phyloP scores from a whole-genome alignment of 2,888 invertebrate genomes.

The Salpingus planirostris region DNA sequence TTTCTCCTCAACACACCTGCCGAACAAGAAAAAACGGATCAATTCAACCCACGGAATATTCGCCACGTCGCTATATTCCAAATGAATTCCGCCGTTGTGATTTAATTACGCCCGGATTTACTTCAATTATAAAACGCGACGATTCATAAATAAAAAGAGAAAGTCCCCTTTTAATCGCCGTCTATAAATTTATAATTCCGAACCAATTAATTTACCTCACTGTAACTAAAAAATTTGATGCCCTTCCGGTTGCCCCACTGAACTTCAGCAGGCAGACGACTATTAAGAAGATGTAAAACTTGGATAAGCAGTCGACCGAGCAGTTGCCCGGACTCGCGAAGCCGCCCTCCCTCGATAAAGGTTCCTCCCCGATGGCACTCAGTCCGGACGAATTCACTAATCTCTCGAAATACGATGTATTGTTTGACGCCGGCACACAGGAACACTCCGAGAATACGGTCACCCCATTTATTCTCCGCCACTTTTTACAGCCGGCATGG shows the following conservation, averaged over 20 bases:
- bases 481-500: constrained; percentile 62
- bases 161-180: not conserved
- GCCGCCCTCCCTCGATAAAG: constrained; percentile 27
- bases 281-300: constrained; percentile 47
- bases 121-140: too few species aligned
- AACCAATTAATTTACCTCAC: too few species aligned
- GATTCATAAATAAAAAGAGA: not conserved
- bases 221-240: constrained; percentile 53
- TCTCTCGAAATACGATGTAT: too few species aligned
- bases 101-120: too few species aligned
- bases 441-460: constrained; percentile 46
- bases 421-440: constrained; percentile 37
- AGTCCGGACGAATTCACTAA: too few species aligned
- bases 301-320: constrained; percentile 47
- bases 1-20: constrained; percentile 60
- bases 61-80: too few species aligned
- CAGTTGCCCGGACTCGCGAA: constrained; percentile 46
- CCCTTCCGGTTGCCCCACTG: constrained; percentile 51
- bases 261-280: constrained; percentile 51
- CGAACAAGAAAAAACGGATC: too few species aligned
- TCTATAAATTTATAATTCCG: too few species aligned
- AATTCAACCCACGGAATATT: too few species aligned
- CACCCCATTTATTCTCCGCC: constrained; percentile 37
- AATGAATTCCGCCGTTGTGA: too few species aligned
- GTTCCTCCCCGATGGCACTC: constrained; percentile 6